A percentile compares a stretch with the other conserved stretches of the same genome.
These are phyloP conservation scores for Parambassis ranga DNA, from an alignment of 2,797 vertebrate species.

Conservation along the genomic window DNA sequence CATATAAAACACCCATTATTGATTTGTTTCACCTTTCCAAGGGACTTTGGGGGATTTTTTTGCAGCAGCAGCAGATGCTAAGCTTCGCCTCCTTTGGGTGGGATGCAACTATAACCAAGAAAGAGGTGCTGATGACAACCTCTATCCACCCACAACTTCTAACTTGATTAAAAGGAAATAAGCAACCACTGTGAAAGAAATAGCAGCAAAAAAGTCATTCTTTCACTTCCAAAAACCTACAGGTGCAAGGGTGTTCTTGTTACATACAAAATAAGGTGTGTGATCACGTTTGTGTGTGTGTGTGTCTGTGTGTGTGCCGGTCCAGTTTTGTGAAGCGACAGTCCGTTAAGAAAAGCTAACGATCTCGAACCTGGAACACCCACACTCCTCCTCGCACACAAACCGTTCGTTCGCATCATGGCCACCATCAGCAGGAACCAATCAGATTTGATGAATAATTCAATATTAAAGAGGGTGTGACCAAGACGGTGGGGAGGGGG, in stretches of 20 bases:
- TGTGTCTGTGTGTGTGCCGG: neutral
- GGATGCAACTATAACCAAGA: conserved; percentile 26
- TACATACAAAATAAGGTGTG: neutral
- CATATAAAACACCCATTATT: conserved; percentile 71
- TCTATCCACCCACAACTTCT: neutral
- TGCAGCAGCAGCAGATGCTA: conserved; percentile 48
- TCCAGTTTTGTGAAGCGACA: conserved; percentile 40
- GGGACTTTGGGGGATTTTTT: conserved; percentile 42
- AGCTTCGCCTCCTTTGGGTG: conserved; percentile 19
- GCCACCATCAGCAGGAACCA: conserved; percentile 75
- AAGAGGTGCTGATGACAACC: neutral
- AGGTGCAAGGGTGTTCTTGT: conserved; percentile 41
- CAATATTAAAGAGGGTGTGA: conserved; percentile 82
- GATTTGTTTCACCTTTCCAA: conserved; percentile 74
- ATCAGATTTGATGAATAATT: conserved; percentile 83
- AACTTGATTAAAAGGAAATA: neutral
- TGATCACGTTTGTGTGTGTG: neutral
- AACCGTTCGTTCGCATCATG: conserved; percentile 64
- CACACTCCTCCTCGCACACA: conserved; percentile 30
- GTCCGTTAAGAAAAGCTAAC: conserved; percentile 48
- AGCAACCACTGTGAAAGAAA: conserved; percentile 1
- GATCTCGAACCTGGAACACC: conserved; percentile 41
- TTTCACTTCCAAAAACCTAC: conserved; percentile 44
- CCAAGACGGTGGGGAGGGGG: conserved; percentile 43
- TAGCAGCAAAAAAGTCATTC: neutral